Base-by-base conservation (phyloP, 2,113 vertebrate genomes). In the Sphaerodactylus townsendi region DNA sequence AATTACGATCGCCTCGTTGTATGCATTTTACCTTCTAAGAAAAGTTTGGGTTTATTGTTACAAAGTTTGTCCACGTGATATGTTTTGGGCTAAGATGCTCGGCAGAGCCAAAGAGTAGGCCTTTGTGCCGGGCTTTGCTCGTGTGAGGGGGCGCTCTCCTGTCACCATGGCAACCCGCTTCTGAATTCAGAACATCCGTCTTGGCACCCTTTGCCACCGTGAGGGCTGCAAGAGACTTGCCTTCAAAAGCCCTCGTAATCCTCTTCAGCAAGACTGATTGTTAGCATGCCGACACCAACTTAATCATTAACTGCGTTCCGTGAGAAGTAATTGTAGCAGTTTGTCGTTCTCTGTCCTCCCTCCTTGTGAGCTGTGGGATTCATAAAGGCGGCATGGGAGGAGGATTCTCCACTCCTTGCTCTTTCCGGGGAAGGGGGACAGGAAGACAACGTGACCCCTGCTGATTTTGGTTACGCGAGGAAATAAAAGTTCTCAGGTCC, bases 101-200 rank as follows among this genome's bases (percentile, higher is more conserved):
- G 0, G 9, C 88, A 87, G 81, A 89, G 62, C 79, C 33, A 21
- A 62, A 87, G 48, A 88, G 83, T 15, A 35, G 85, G 86, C 86
- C 86, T 81, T 85, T 92, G 84, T 90, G 88, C 56, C 87, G 88
- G 59, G 83, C 82, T 88, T 77, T 70, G 66, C 14, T 88, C 88
- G 72, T 17, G 77, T 89, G 92, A 85, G 84, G 50, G 87, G 44
- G 79, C 89, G 88, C 87, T 92, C 41, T 86, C 85, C 88, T 21
- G 1, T 96, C 87, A 88, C 95, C 89, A 94, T 95, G 95, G 90
- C 94, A 93, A 95, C 93, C 1, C 87, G 76, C 76, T 92, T 94
- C 91, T 94, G 91, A 92, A 93, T 93, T 90, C 91, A 87, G 79
- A 91, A 72, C 86, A 39, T 66, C 79, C 87, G 93, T 69, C 92